Evolutionary conservation across 2,797 vertebrate genomes (phyloP).

Genomic region (Phoxinus dragarum): DNA sequence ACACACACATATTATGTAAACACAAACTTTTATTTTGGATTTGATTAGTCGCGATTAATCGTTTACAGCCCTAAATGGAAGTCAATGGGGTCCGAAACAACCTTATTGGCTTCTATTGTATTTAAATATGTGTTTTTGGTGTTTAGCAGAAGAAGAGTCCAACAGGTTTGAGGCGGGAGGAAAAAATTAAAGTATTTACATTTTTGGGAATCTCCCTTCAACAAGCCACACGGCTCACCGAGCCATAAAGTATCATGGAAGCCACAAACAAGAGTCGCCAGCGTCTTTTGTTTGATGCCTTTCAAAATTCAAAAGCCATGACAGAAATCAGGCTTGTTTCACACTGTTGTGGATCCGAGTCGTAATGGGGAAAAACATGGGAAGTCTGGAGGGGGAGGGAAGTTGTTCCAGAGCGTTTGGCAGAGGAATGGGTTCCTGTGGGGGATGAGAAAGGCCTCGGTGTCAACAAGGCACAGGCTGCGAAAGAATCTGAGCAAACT

Average conservation of each 20-base stretch:
- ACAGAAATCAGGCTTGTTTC: slow-evolving; percentile 53
- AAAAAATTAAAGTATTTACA: slow-evolving; percentile 35
- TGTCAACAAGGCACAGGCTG: slow-evolving; percentile 75
- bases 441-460: slow-evolving; percentile 59
- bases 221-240: slow-evolving; percentile 59
- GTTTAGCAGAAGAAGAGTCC: neutral
- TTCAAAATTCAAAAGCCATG: slow-evolving; percentile 61
- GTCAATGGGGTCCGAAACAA: neutral
- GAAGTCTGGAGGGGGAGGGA: slow-evolving; percentile 33
- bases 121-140: neutral
- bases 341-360: slow-evolving; percentile 52
- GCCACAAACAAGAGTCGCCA: slow-evolving; percentile 68
- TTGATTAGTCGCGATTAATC: too few species aligned
- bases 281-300: slow-evolving; percentile 58
- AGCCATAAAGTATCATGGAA: slow-evolving; percentile 72
- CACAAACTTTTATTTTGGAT: too few species aligned
- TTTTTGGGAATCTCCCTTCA: neutral
- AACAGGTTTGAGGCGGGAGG: neutral
- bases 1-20: too few species aligned
- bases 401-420: slow-evolving; percentile 47
- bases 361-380: slow-evolving; percentile 39
- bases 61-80: neutral
- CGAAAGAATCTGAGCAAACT: slow-evolving; percentile 74
- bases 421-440: slow-evolving; percentile 40
- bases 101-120: neutral